Percentiles rank a stretch among this genome's conserved stretches.
Evolutionary conservation across 2,888 invertebrate species (phyloP).

Genomic region (Polydrusus cervinus): DNA sequence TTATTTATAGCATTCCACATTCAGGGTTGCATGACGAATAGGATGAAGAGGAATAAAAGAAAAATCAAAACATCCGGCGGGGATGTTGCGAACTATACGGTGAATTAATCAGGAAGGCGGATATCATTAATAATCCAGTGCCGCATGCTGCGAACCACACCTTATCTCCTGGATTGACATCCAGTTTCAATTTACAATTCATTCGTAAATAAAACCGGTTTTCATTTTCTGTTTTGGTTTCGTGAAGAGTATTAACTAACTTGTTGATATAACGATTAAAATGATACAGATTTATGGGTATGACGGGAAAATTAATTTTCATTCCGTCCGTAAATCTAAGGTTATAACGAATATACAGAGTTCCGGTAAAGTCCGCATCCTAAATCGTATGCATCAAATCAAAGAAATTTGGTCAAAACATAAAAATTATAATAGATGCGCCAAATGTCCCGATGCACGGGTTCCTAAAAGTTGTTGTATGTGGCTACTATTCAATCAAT

Average conservation of each 20-base stretch:
- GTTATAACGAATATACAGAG: too few species aligned
- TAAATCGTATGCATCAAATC: too few species aligned
- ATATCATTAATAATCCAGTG: slow-evolving; percentile 49
- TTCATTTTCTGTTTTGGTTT: not conserved
- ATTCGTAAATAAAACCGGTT: slow-evolving; percentile 16
- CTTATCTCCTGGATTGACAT: slow-evolving; percentile 25
- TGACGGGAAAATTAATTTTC: too few species aligned
- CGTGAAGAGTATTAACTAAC: not conserved
- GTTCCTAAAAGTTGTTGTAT: too few species aligned
- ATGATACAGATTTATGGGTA: too few species aligned
- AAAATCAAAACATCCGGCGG: slow-evolving; percentile 46
- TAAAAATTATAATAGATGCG: too few species aligned
- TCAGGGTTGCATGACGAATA: slow-evolving; percentile 43
- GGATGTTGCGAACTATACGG: slow-evolving; percentile 39
- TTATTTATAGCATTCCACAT: slow-evolving; percentile 47
- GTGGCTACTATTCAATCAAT: too few species aligned
- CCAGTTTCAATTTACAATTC: slow-evolving; percentile 18
- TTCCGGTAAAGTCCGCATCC: too few species aligned
- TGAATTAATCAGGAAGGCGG: slow-evolving; percentile 50
- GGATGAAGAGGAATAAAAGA: slow-evolving; percentile 39
- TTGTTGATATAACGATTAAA: not conserved
- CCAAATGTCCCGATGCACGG: too few species aligned
- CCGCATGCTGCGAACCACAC: slow-evolving; percentile 34
- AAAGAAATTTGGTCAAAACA: too few species aligned
- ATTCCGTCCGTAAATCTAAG: too few species aligned